phyloP scores from a whole-genome alignment of 2,888 invertebrate species.

The Crematogaster levior region DNA sequence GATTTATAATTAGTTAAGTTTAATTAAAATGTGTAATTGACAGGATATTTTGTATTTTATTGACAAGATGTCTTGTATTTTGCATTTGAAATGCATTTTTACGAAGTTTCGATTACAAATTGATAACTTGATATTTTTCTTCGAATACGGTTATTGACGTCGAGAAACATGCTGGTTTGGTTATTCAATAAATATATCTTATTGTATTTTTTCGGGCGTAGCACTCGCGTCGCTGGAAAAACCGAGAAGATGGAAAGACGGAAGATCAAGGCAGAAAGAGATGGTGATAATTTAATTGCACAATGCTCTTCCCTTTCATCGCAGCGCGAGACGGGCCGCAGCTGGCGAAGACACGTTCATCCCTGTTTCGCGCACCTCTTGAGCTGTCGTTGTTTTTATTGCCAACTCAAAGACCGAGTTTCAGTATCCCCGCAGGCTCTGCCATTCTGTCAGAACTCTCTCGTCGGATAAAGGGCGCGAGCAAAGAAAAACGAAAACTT shows the following conservation, averaged over 20 bases:
- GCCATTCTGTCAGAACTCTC: conserved; percentile 55
- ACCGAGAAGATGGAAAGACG: neutral
- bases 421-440: conserved; percentile 61
- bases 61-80: neutral
- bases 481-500: conserved; percentile 37
- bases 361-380: conserved; percentile 39
- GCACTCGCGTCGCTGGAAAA: conserved; percentile 35
- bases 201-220: conserved; percentile 41
- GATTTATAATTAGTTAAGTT: neutral
- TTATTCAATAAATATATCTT: conserved; percentile 61
- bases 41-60: neutral
- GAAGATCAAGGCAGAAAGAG: conserved; percentile 43
- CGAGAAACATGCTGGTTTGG: conserved; percentile 42
- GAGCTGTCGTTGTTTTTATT: conserved; percentile 68
- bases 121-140: neutral
- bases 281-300: conserved; percentile 76
- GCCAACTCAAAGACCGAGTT: conserved; percentile 71
- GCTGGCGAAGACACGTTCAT: conserved; percentile 72
- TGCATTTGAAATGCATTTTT: neutral
- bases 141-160: conserved; percentile 3
- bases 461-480: conserved; percentile 27
- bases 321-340: conserved; percentile 59
- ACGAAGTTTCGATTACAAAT: neutral
- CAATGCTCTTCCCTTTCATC: conserved; percentile 57
- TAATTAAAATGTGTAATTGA: neutral